Evolutionary conservation across 2,888 invertebrate genomes (phyloP).

Genomic region (Clivina fossor): DNA sequence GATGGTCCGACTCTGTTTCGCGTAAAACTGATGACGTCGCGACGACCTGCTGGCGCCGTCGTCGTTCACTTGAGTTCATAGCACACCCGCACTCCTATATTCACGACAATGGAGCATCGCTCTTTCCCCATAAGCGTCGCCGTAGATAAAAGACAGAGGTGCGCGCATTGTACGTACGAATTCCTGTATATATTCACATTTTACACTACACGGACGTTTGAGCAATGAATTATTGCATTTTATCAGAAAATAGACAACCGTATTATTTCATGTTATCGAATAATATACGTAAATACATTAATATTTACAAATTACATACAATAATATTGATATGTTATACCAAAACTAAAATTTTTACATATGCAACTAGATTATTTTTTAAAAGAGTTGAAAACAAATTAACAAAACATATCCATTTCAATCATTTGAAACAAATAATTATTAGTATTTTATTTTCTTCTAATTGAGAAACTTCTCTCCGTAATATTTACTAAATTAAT

Average conservation of each 20-base stretch:
- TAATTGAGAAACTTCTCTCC: no score
- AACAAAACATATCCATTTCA: no score
- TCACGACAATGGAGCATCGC: constrained; percentile 2
- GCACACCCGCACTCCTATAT: constrained; percentile 8
- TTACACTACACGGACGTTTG: constrained; percentile 1
- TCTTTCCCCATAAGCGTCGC: constrained; percentile 7
- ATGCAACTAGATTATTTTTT: no score
- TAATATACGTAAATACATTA: background rate
- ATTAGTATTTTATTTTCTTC: no score
- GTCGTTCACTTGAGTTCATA: constrained; percentile 31
- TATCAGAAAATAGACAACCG: no score
- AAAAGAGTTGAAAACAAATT: no score
- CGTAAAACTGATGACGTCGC: constrained; percentile 46
- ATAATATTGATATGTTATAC: background rate
- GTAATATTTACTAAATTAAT: no score
- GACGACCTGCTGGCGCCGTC: constrained; percentile 44
- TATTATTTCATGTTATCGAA: background rate
- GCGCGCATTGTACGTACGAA: background rate
- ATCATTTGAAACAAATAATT: no score
- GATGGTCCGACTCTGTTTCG: constrained; percentile 43
- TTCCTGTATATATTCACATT: background rate
- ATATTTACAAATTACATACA: background rate
- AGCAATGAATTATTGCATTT: no score
- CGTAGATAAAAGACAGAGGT: constrained; percentile 9
- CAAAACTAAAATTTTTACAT: no score